Evolutionary conservation across 2,888 invertebrate genomes (phyloP), one percentile per base, ranked within the genome.

Genomic region (Trichogramma evanescens): DNA sequence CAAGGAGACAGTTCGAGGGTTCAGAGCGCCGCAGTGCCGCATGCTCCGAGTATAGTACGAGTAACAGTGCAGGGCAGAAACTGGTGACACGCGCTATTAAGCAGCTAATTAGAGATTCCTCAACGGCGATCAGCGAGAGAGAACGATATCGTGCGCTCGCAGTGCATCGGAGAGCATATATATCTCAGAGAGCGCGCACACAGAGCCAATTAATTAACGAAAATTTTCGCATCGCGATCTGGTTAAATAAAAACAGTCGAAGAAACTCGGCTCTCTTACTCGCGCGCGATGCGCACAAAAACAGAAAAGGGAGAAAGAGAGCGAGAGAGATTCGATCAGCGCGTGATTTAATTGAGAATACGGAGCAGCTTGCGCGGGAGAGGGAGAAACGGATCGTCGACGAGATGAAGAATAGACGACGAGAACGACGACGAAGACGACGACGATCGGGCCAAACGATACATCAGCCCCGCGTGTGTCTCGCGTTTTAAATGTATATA

Each of bases 361-460:
- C 48, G 10, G 10, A 13, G 5, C 10, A 13, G 48, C 13, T 5
- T 13, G 10, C 46, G 6, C 26, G 26, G 26, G 26, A 26, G 26
- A 26, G 48, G 26, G 44, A 48, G 8, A 44, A 56, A 50, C 39
- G 40, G 13, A 42, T 45, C 42, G 26, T n/a, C 4, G 43, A 9
- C 46, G 45, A 58, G 50, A 61, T 58, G 61, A 61, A 54, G 54
- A 61, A 58, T 61, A 61, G 61, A 58, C 54, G 52, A 54, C 26
- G 10, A 38, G 13, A 13, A 6, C 48, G 13, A 51, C 40, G 42
- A 7, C 66, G 66, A 6, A n/a, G 13, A 51, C 40, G 48, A 7
- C 66, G 66, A 67, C 73, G 75, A 75, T 75, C 71, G 75, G 75
- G 71, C 71, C 66, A 63, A 57, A 62, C 68, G 76, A 75, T 75